These are phyloP conservation scores for Catharus ustulatus DNA, from an alignment of 2,797 vertebrate species.

Conservation along the genomic window DNA sequence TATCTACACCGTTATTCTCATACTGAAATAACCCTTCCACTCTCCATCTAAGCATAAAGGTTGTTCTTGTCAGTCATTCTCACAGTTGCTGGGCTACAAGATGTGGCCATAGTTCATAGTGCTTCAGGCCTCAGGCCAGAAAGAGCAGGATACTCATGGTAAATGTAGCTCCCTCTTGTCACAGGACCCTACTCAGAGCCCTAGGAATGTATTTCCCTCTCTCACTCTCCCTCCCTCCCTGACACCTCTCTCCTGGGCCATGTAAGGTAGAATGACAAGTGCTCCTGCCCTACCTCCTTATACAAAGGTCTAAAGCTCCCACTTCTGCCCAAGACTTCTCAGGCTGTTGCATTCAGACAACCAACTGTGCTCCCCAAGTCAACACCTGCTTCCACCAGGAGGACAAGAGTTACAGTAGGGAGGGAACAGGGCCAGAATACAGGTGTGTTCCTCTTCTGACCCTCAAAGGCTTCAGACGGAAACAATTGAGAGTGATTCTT, in stretches of 20 bases:
- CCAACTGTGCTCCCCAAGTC: fast-evolving
- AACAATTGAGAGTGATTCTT: not conserved
- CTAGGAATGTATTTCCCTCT: not conserved
- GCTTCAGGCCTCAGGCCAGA: not conserved
- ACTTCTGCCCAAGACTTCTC: not conserved
- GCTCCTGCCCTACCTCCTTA: not conserved
- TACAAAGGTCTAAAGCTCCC: not conserved
- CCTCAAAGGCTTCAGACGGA: not conserved
- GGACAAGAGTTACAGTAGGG: not conserved
- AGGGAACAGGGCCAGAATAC: not conserved
- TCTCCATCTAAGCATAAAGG: fast-evolving
- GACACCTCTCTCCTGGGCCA: not conserved
- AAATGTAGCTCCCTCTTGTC: not conserved
- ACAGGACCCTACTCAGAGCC: not conserved
- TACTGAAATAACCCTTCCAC: not conserved
- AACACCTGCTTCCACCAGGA: not conserved
- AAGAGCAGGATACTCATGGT: not conserved
- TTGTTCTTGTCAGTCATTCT: not conserved
- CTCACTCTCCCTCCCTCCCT: not conserved
- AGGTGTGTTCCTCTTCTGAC: fast-evolving
- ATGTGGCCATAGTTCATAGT: not conserved
- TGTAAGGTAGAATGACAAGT: not conserved
- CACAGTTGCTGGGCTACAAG: fast-evolving
- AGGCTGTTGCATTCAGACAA: not conserved
- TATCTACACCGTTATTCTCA: not conserved